Percentiles rank a stretch among this genome's conserved stretches.
Evolutionary conservation across 2,113 vertebrate genomes (phyloP).

Genomic region (Apteryx owenii): DNA sequence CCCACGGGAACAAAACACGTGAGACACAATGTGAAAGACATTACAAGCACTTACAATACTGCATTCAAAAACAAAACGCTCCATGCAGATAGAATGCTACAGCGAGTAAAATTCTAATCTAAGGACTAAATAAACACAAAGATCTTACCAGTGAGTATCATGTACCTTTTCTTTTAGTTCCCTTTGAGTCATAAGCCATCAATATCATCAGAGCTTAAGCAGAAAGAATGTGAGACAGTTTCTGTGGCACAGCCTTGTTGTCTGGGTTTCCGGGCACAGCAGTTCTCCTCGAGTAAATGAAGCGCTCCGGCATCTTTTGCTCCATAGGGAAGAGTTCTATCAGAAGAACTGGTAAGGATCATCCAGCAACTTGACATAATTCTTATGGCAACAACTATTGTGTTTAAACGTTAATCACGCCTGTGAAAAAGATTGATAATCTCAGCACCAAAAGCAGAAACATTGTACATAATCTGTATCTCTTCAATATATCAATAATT

Average conservation of each 20-base stretch:
- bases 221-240: slow-evolving; percentile 38
- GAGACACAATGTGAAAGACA: background rate
- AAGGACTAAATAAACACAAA: background rate
- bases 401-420: slow-evolving; percentile 57
- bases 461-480: background rate
- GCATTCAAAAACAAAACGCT: background rate
- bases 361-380: background rate
- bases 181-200: background rate
- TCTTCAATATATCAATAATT: slow-evolving; percentile 39
- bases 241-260: slow-evolving; percentile 67
- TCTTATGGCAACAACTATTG: slow-evolving; percentile 7
- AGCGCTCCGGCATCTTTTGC: slow-evolving; percentile 60
- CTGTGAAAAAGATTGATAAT: slow-evolving; percentile 46
- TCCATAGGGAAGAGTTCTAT: slow-evolving; percentile 57
- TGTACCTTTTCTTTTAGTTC: background rate
- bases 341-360: slow-evolving; percentile 51
- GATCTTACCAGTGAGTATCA: background rate
- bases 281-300: slow-evolving; percentile 36
- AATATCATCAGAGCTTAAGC: background rate
- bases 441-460: slow-evolving; percentile 17
- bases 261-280: slow-evolving; percentile 70
- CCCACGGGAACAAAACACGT: background rate
- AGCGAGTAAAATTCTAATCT: background rate
- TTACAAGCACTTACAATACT: background rate
- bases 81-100: background rate